Evolutionary conservation across 2,888 invertebrate species (phyloP), one percentile per base, ranked within the genome.

Genomic region (Nyleta sp.): DNA sequence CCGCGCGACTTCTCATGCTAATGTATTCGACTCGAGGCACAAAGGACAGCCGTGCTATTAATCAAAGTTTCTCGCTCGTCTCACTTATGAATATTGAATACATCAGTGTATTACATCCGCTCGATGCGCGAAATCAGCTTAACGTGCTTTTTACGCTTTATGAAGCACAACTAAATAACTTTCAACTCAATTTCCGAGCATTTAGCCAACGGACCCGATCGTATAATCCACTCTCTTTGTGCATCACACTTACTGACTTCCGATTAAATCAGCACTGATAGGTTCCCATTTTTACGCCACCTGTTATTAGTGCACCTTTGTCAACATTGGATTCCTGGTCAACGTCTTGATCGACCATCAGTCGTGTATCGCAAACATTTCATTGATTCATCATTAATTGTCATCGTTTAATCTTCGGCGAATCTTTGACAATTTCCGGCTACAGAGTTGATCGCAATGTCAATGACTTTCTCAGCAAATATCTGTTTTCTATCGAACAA

Each of bases 81-180:
- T 60, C 65, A 64, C 62, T 79, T 79, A 80, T 76, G 76, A 76
- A 80, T 80, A 80, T 80, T 80, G 73, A 80, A 80, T 80, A 79
- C 72, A 80, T 80, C 73, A 60, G 70, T 48, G 70, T 60, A 65
- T 80, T 77, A 80, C 76, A 80, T 80, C 77, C 77, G 65, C 70
- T 67, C 67, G 71, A 70, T 67, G 57, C 75, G 57, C 79, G 50
- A 68, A 75, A 80, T 80, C 79, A 64, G 64, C 75, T 75, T 76
- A 68, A 80, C 72, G 31, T 50, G 76, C 76, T 80, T 80, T 80
- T 80, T 80, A 80, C 80, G 80, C 80, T 80, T 77, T 77, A 65
- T 46, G 74, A 77, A 80, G 80, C 80, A 80, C 73, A 73, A 77
- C 71, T 74, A 80, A 80, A 80, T 73, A 80, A 80, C 80, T 80